Conservation (phyloP, 2,797 vertebrate species). For the Rachycentron canadum region DNA sequence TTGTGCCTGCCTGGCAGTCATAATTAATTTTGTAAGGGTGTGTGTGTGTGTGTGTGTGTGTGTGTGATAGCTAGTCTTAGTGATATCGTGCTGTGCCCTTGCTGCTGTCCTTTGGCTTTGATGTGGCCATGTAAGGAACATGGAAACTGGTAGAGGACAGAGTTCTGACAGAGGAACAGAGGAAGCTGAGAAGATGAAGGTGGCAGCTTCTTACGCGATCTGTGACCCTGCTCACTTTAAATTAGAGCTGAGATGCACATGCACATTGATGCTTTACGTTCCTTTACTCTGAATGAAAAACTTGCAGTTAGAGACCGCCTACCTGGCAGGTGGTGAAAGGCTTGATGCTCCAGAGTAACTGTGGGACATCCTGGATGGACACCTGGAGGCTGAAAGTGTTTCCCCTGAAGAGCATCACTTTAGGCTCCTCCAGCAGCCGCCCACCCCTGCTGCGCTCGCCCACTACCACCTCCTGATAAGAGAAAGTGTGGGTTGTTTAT, state of each 20-base stretch:
- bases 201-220: conserved; percentile 12
- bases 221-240: conserved; percentile 8
- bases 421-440: conserved; percentile 95
- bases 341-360: conserved; percentile 98
- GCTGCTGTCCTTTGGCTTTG: conserved; percentile 76
- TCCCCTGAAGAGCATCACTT: conserved; percentile 92
- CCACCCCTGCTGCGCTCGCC: conserved; percentile 88
- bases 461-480: conserved; percentile 77
- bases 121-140: conserved; percentile 59
- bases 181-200: conserved; percentile 42
- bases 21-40: conserved; percentile 72
- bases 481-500: neutral
- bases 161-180: conserved; percentile 32
- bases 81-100: conserved; percentile 73
- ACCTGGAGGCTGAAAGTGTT: conserved; percentile 96
- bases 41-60: conserved; percentile 43
- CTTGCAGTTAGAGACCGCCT: neutral
- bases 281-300: neutral
- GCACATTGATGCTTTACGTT: neutral
- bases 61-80: conserved; percentile 61
- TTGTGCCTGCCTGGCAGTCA: conserved; percentile 62
- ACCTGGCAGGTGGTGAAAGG: conserved; percentile 99
- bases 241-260: neutral
- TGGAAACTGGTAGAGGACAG: conserved; percentile 23
- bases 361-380: conserved; percentile 96